Evolutionary conservation across 2,888 invertebrate species (phyloP).

Genomic region (Onchidella celtica): DNA sequence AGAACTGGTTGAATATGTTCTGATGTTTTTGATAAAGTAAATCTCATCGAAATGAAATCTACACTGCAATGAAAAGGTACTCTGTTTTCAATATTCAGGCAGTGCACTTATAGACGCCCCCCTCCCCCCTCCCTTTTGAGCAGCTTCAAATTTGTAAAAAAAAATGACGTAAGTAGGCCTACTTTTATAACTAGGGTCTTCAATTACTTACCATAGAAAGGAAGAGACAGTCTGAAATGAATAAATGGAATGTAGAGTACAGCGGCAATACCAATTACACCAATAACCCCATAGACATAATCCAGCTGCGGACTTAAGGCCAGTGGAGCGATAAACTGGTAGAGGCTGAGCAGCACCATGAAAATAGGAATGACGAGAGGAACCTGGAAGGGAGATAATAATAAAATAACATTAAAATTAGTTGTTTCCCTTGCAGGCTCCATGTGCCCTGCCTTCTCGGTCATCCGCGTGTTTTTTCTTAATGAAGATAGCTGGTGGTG

Average conservation of each 20-base stretch:
- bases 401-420: neutral
- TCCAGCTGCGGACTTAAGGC: constrained; percentile 18
- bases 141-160: no score
- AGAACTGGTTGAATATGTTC: no score
- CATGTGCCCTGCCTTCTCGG: no score
- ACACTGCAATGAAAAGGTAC: no score
- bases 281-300: constrained; percentile 13
- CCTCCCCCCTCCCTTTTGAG: no score
- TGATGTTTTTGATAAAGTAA: no score
- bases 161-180: neutral
- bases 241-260: constrained; percentile 38
- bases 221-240: neutral
- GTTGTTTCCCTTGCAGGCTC: no score
- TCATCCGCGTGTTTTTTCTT: no score
- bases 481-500: no score
- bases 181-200: neutral
- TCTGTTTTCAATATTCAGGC: no score
- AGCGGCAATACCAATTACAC: neutral
- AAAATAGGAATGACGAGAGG: constrained; percentile 27
- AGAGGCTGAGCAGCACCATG: constrained; percentile 24
- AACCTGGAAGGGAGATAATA: neutral
- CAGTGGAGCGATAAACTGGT: constrained; percentile 37
- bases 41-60: no score
- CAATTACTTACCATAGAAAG: constrained; percentile 35
- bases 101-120: no score